phyloP scores from a whole-genome alignment of 2,888 invertebrate genomes.

The Rotaria magnacalcarata region DNA sequence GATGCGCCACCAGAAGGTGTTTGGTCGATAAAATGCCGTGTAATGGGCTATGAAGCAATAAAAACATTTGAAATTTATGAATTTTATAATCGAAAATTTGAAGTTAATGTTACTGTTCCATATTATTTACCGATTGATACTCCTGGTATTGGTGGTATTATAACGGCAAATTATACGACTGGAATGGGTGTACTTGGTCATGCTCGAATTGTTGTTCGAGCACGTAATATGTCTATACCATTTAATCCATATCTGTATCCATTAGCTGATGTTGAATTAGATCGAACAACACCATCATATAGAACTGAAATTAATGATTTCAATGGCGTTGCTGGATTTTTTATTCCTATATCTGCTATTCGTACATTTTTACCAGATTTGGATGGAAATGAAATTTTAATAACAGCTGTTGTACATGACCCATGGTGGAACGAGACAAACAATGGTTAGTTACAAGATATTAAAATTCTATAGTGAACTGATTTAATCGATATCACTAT shows the following conservation, averaged over 20 bases:
- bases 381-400: neutral
- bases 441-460: neutral
- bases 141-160: slow-evolving; percentile 39
- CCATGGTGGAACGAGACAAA: slow-evolving; percentile 37
- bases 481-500: too few relatives aligned
- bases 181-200: slow-evolving; percentile 30
- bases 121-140: slow-evolving; percentile 44
- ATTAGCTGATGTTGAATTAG: neutral
- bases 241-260: neutral
- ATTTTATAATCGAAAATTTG: slow-evolving; percentile 43
- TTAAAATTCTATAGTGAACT: too few relatives aligned
- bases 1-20: slow-evolving; percentile 39
- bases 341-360: slow-evolving; percentile 70
- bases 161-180: slow-evolving; percentile 41
- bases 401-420: slow-evolving; percentile 11
- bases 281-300: neutral
- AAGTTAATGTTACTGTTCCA: slow-evolving; percentile 46
- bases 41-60: slow-evolving; percentile 43
- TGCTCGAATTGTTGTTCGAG: neutral
- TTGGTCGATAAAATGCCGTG: slow-evolving; percentile 39
- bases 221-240: neutral
- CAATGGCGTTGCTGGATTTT: slow-evolving; percentile 79
- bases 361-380: neutral
- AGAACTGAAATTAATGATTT: slow-evolving; percentile 64
- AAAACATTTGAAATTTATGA: slow-evolving; percentile 43